A percentile compares a stretch with the other conserved stretches of the same genome.
These are phyloP conservation scores for Lepus townsendii DNA, from an alignment of 2,797 vertebrate genomes.

Conservation along the genomic window DNA sequence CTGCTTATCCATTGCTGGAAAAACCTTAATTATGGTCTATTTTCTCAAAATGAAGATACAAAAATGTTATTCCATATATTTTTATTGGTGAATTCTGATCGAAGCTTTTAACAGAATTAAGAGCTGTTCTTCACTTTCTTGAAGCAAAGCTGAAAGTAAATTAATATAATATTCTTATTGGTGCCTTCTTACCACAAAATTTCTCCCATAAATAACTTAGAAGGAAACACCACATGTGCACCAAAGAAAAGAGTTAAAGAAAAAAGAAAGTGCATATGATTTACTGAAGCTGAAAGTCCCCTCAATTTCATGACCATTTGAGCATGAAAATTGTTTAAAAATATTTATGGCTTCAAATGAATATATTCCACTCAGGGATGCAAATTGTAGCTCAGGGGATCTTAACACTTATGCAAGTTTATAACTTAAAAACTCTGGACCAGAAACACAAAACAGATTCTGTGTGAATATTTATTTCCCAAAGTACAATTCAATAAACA, in stretches of 20 bases:
- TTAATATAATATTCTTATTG: not conserved
- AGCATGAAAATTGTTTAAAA: slow-evolving; percentile 79
- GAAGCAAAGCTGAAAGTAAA: not conserved
- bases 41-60: not conserved
- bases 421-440: not conserved
- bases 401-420: slow-evolving; percentile 50
- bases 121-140: not conserved
- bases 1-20: not conserved
- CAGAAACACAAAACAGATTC: not conserved
- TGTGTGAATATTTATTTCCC: not conserved
- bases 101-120: not conserved
- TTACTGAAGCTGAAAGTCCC: slow-evolving; percentile 54
- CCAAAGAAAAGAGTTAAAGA: slow-evolving; percentile 49
- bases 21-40: not conserved
- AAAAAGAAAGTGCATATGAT: slow-evolving; percentile 59
- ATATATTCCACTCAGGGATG: slow-evolving; percentile 51
- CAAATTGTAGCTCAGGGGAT: slow-evolving; percentile 46
- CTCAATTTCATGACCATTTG: slow-evolving; percentile 78
- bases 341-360: slow-evolving; percentile 74
- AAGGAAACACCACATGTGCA: not conserved
- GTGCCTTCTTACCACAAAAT: not conserved
- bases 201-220: slow-evolving; percentile 37
- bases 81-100: not conserved
- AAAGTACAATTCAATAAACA: not conserved
- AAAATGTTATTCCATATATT: not conserved